Evolutionary conservation across 2,888 invertebrate species (phyloP).

Genomic region (Hyalella azteca): DNA sequence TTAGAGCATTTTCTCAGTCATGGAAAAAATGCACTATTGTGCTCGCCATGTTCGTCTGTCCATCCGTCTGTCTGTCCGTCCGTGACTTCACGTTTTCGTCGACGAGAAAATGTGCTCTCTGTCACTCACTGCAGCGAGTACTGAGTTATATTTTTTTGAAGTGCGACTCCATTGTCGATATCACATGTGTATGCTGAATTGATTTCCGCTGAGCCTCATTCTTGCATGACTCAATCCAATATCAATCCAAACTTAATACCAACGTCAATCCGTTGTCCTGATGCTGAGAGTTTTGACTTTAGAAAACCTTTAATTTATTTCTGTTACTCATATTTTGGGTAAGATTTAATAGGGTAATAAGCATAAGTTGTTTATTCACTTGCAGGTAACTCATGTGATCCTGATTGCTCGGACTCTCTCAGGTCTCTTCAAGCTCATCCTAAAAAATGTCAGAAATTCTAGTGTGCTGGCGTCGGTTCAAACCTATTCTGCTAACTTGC

Average conservation of each 20-base stretch:
- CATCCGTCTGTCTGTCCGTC: too few relatives aligned
- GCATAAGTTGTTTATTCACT: not conserved
- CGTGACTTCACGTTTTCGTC: too few relatives aligned
- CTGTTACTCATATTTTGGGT: not conserved
- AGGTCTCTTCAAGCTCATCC: not conserved
- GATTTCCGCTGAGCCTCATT: not conserved
- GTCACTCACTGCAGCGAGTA: too few relatives aligned
- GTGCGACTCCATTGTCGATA: not conserved
- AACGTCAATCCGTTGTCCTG: not conserved
- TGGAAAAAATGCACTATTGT: too few relatives aligned
- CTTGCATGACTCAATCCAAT: too few relatives aligned
- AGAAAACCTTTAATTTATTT: not conserved
- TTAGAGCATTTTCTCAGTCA: too few relatives aligned
- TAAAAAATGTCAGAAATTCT: not conserved
- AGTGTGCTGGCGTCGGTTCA: not conserved
- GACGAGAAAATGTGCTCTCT: too few relatives aligned
- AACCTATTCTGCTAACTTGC: not conserved
- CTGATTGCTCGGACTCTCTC: not conserved
- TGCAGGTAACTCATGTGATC: not conserved
- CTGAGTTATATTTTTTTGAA: not conserved
- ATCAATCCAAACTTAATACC: too few relatives aligned
- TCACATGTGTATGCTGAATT: not conserved
- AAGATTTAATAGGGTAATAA: not conserved
- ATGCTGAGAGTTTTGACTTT: not conserved
- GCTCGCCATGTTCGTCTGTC: too few relatives aligned